Percentiles rank a stretch among this genome's conserved stretches.
These are phyloP conservation scores for Proales similis DNA, from an alignment of 1,140 invertebrate genomes.

Conservation along the genomic window DNA sequence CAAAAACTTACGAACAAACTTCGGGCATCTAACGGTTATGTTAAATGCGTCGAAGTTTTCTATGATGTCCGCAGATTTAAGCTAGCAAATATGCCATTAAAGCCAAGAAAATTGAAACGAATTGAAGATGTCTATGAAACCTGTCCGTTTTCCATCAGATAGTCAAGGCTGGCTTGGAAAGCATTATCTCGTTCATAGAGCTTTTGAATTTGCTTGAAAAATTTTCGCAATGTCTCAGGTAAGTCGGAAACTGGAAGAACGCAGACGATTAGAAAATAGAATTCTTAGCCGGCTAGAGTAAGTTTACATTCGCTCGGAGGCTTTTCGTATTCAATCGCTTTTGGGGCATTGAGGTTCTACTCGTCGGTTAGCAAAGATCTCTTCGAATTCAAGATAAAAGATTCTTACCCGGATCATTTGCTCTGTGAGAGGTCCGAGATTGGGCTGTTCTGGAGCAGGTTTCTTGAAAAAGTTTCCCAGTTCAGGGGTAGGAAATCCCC, in stretches of 20 bases:
- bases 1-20: conserved; percentile 21
- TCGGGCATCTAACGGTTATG: conserved; percentile 16
- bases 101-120: neutral
- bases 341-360: conserved; percentile 29
- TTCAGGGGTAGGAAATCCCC: conserved; percentile 44
- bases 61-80: neutral
- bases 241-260: conserved; percentile 1
- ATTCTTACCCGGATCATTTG: conserved; percentile 46
- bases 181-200: conserved; percentile 20
- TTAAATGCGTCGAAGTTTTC: conserved; percentile 22
- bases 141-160: conserved; percentile 20
- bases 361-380: neutral
- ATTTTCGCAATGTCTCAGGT: conserved; percentile 25
- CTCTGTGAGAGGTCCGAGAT: conserved; percentile 49
- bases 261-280: neutral
- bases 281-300: neutral
- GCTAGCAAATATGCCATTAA: neutral
- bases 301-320: conserved; percentile 13
- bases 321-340: neutral
- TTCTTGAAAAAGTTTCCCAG: neutral
- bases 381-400: conserved; percentile 3
- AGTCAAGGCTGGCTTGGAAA: conserved; percentile 16
- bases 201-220: conserved; percentile 33
- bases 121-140: neutral
- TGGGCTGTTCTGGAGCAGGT: conserved; percentile 40